Base-by-base conservation (phyloP, 2,888 invertebrate genomes). In the Pandemis corylana region DNA sequence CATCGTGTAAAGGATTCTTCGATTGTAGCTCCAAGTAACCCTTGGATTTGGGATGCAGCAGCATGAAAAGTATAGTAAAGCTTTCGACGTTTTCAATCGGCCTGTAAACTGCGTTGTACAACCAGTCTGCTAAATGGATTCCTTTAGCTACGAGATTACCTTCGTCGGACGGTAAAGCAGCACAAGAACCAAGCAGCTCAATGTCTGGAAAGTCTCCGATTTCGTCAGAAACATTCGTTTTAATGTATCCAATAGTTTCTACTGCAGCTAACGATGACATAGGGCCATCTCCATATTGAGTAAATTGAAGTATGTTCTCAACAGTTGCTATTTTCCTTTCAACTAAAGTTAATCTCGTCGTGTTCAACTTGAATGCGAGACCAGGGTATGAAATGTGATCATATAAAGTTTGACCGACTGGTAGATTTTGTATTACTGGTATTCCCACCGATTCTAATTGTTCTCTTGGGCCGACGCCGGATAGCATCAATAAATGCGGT, bases 401-500 rank as follows among this genome's bases (percentile, higher is more conserved):
- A 82, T 96, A 95, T 64, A 97, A 88, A 62, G 95, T 95, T 83
- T 95, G 89, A 4, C 97, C 97, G 0, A 97, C 97, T 78, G 94
- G 95, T 10, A 96, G 90, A 83, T 97, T 95, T 78, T 95, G 88
- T 61, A 97, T 86, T 0, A 96, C 94, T 0, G 95, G 92, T 76
- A 97, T 96, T 20, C 93, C 94, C 1, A 96, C 83, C 3, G 95
- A 88, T 76, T 94, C 82, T 68, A 96, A 85, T 78, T 96, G 96
- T 5, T 95, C 87, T 80, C 87, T 93, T 0, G 97, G 96, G 0
- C 97, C 97, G 12, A 97, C 87, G 0, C 96, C 96, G 0, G 96
- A 96, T 2, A 96, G 87, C 96, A 96, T 96, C 20, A 96, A 81
- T 12, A 98, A 85, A 87, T 98, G 97, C 0, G 98, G 97, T 0